Conservation (phyloP, 2,797 vertebrate genomes). For the Hippoglossus hippoglossus region DNA sequence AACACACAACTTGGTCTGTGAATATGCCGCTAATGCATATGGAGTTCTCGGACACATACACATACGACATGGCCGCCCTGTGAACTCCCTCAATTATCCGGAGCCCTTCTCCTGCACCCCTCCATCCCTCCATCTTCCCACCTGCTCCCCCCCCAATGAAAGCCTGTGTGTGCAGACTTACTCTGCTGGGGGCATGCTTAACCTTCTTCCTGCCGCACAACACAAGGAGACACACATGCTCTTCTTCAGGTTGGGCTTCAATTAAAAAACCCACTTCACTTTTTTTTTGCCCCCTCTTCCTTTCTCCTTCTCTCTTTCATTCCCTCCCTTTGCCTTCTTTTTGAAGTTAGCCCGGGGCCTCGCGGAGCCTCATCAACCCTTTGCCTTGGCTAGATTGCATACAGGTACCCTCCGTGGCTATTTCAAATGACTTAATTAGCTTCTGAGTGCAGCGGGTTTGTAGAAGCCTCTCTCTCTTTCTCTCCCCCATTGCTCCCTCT, state of each 20-base stretch:
- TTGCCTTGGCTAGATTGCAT: constrained; percentile 84
- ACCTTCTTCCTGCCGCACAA: constrained; percentile 77
- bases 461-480: constrained; percentile 52
- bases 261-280: constrained; percentile 78
- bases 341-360: constrained; percentile 83
- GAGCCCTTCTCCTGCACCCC: constrained; percentile 54
- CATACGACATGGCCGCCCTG: constrained; percentile 52
- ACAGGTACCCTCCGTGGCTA: constrained; percentile 86
- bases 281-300: constrained; percentile 23
- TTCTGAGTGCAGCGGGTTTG: constrained; percentile 78
- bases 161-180: constrained; percentile 68
- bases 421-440: constrained; percentile 90
- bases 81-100: constrained; percentile 74
- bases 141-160: constrained; percentile 71
- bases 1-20: constrained; percentile 15
- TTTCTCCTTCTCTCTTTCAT: constrained; percentile 53
- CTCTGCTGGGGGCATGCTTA: constrained; percentile 81
- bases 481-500: constrained; percentile 16
- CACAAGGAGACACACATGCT: constrained; percentile 63
- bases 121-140: constrained; percentile 64
- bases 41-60: constrained; percentile 28
- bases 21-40: background rate
- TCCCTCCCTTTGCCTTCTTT: constrained; percentile 72
- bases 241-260: constrained; percentile 78
- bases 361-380: constrained; percentile 81